Percentiles rank a stretch among this genome's conserved stretches.
These are phyloP conservation scores for Phalanger gymnotis DNA, from an alignment of 2,797 vertebrate genomes.

Conservation along the genomic window DNA sequence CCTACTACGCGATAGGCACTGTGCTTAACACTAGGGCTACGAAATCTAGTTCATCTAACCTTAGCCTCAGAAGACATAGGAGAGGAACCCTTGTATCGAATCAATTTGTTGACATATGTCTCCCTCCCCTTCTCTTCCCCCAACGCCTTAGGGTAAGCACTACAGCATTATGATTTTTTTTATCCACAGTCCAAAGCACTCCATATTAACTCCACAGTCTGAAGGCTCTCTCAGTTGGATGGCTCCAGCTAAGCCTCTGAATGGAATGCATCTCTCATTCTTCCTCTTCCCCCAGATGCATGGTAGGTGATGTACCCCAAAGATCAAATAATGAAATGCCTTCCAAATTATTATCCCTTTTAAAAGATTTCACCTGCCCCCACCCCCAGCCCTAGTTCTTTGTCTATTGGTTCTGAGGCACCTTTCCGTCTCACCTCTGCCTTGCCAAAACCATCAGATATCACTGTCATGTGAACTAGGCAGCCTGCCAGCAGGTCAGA, in stretches of 20 bases:
- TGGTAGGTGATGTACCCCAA: not conserved
- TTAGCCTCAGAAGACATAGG: not conserved
- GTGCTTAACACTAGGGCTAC: accelerated
- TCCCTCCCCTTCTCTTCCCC: accelerated
- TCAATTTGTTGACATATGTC: accelerated
- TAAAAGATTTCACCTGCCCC: not conserved
- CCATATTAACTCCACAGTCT: too few relatives aligned
- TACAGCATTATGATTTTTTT: not conserved
- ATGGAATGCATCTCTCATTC: not conserved
- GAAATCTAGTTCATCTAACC: not conserved
- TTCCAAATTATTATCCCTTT: not conserved
- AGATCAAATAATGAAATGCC: not conserved
- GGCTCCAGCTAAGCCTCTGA: not conserved
- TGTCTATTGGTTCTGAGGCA: constrained; percentile 76
- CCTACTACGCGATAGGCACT: not conserved
- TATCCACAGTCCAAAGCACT: not conserved
- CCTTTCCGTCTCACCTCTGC: constrained; percentile 77
- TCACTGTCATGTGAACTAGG: constrained; percentile 85
- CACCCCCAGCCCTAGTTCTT: not conserved
- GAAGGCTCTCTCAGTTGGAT: too few relatives aligned
- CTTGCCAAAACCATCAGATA: constrained; percentile 85
- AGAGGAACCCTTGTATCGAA: not conserved
- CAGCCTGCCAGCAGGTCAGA: constrained; percentile 84
- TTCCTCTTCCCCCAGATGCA: not conserved
- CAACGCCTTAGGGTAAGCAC: not conserved